phyloP scores from a whole-genome alignment of 53 echinoderm and acorn worm species.

The Paelopatides confundens region DNA sequence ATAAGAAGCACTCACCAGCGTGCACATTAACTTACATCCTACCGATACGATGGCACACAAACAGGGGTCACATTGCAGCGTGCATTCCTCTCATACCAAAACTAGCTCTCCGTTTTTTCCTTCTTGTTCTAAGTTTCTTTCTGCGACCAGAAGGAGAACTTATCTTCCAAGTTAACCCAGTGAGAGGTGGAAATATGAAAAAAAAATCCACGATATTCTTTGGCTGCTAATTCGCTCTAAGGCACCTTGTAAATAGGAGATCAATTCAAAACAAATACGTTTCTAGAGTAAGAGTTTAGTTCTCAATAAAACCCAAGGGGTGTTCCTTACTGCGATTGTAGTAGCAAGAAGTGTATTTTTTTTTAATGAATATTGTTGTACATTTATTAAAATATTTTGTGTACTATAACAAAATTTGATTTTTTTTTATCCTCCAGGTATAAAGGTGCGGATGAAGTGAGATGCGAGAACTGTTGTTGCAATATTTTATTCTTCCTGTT shows the following conservation, averaged over 20 bases:
- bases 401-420: background rate
- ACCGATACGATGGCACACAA: slow-evolving; percentile 10
- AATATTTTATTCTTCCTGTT: slow-evolving; percentile 60
- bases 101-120: slow-evolving; percentile 13
- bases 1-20: background rate
- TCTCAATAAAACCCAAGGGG: background rate
- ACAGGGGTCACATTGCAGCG: slow-evolving; percentile 47
- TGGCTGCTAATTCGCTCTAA: background rate
- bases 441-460: slow-evolving; percentile 1
- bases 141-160: slow-evolving; percentile 1
- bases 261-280: background rate
- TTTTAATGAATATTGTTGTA: background rate
- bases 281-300: background rate
- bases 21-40: background rate
- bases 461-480: slow-evolving; percentile 47
- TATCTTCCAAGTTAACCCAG: slow-evolving; percentile 7
- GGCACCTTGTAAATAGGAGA: background rate
- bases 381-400: background rate
- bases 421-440: slow-evolving; percentile 9
- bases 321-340: no score
- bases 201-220: background rate
- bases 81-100: slow-evolving; percentile 51
- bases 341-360: no score
- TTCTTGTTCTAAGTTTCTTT: slow-evolving; percentile 5
- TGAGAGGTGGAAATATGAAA: slow-evolving; percentile 31